Evolutionary conservation across 2,797 vertebrate species (phyloP), one percentile per base, ranked within the genome.

Genomic region (Eurystomus glaucurus): DNA sequence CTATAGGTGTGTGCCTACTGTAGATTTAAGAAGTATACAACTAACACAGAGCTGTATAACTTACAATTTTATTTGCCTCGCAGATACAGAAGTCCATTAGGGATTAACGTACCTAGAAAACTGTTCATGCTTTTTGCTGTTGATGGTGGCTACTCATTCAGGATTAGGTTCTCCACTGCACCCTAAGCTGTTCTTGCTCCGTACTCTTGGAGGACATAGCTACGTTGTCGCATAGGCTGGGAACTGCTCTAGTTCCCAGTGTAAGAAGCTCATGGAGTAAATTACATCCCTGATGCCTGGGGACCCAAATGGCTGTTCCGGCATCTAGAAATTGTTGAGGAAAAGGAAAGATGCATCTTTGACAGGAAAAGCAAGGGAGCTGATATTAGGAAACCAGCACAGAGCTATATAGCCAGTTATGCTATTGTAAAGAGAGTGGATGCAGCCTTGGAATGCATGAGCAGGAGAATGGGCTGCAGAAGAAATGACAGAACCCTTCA

Each of bases 81-180:
- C 31, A 76, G 25, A 35, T 50, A 21, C 2, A 66, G 31, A 70
- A 89, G 72, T 52, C 6, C 26, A 5, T 10, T 29, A 48, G 18
- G 22, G 31, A 14, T 39, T 64, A 12, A 26, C 7, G 11, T 6
- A 28, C 13, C 16, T 39, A 21, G 33, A 45, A 45, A 60, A 6
- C 11, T n/a, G 3, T 31, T 84, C 1, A 6, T 68, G 20, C 1
- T 19, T 71, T 88, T 65, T 61, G 48, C 51, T 72, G 17, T 57
- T 57, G 37, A 14, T 83, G 41, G 29, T 55, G 62, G 35, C 37
- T 46, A 11, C 43, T 19, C 14, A 4, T 16, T 64, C 23, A 28
- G 0, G 12, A 5, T 76, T 6, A 7, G 51, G 2, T 70, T 11
- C 14, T 72, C 10, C 21, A 1, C 18, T 83, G 58, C 18, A 3